Conservation (phyloP, 1,140 invertebrate species). For the Philotrypesis tridentata region DNA sequence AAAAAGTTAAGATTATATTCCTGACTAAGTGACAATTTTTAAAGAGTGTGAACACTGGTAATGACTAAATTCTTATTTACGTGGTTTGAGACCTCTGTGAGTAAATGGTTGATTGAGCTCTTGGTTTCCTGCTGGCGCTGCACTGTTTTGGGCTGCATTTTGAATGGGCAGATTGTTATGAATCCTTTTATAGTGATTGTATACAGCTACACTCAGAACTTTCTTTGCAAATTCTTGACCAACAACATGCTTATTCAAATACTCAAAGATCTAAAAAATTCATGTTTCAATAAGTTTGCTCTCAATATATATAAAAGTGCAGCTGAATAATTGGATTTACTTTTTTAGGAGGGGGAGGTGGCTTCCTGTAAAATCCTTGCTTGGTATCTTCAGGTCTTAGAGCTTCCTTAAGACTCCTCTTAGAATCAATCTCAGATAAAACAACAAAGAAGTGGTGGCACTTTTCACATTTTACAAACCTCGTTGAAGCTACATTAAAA, state of each 20-base stretch:
- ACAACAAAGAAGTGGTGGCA: slow-evolving; percentile 99
- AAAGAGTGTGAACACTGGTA: slow-evolving; percentile 43
- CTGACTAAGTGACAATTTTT: slow-evolving; percentile 29
- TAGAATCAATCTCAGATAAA: slow-evolving; percentile 91
- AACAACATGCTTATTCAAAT: slow-evolving; percentile 96
- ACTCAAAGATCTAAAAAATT: slow-evolving; percentile 88
- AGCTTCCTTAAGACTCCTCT: slow-evolving; percentile 87
- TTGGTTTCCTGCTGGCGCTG: slow-evolving; percentile 76
- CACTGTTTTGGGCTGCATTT: slow-evolving; percentile 68
- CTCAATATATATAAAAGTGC: not conserved
- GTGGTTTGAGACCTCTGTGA: slow-evolving; percentile 80
- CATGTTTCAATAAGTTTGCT: not conserved
- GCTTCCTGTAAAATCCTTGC: slow-evolving; percentile 81
- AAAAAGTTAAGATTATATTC: not conserved
- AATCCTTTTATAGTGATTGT: slow-evolving; percentile 99
- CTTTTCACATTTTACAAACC: slow-evolving; percentile 98
- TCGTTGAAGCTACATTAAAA: slow-evolving; percentile 80
- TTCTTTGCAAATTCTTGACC: slow-evolving; percentile 99
- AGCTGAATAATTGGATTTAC: slow-evolving; percentile 63
- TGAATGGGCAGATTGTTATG: slow-evolving; percentile 90
- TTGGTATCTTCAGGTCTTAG: slow-evolving; percentile 77
- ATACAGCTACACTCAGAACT: slow-evolving; percentile 98
- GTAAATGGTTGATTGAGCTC: slow-evolving; percentile 81
- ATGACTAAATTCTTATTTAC: slow-evolving; percentile 64
- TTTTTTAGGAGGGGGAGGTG: slow-evolving; percentile 95